Conservation (phyloP, 2,797 vertebrate genomes). For the Labeo calbasu region DNA sequence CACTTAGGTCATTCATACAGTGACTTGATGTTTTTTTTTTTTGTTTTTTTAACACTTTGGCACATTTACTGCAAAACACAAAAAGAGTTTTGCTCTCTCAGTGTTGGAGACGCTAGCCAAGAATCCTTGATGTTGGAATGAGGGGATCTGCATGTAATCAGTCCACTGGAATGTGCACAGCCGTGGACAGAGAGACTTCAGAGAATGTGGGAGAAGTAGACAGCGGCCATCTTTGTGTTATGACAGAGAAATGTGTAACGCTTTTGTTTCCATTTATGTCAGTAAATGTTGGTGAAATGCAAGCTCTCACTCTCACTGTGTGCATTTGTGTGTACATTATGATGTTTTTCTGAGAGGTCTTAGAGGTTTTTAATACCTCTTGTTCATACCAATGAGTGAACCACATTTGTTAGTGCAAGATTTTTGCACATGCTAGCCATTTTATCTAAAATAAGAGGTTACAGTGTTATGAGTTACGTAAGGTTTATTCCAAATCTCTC, state of each 20-base stretch:
- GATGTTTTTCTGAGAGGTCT: neutral
- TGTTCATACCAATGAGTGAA: neutral
- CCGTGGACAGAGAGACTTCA: slow-evolving; percentile 17
- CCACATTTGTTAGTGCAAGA: slow-evolving; percentile 1
- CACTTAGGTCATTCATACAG: neutral
- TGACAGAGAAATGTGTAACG: slow-evolving; percentile 3
- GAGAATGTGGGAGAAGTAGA: slow-evolving; percentile 47
- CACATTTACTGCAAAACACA: neutral
- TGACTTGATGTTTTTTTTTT: too few relatives aligned
- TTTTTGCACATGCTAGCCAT: neutral
- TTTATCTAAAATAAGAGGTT: neutral
- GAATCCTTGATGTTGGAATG: slow-evolving; percentile 10
- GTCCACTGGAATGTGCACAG: slow-evolving; percentile 49
- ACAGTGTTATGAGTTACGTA: too few relatives aligned
- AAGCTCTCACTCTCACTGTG: neutral
- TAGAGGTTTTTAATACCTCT: slow-evolving; percentile 20
- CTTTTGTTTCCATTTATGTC: slow-evolving; percentile 18
- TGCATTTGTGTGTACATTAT: neutral
- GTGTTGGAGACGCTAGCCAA: neutral
- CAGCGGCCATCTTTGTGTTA: slow-evolving; percentile 19
- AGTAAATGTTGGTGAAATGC: neutral
- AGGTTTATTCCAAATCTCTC: neutral
- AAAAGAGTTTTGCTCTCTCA: slow-evolving; percentile 13
- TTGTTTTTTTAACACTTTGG: neutral
- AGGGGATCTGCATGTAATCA: slow-evolving; percentile 37